Percentiles rank a stretch among this genome's conserved stretches.
Evolutionary conservation across 2,888 invertebrate species (phyloP).

Genomic region (Tromatobia lineatoria): DNA sequence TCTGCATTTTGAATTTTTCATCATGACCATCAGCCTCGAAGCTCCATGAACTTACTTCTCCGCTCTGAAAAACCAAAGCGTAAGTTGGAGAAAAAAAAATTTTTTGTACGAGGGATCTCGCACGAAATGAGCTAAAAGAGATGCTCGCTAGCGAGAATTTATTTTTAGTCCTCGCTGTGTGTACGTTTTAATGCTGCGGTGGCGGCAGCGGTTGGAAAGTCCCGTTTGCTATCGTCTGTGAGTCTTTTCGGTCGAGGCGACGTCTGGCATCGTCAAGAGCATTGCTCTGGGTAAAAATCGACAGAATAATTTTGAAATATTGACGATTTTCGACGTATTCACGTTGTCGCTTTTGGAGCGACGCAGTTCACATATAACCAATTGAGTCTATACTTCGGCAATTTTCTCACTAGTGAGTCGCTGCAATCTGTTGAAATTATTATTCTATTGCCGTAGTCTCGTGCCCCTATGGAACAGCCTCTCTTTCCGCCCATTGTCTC

Average conservation of each 20-base stretch:
- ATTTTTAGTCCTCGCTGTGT: conserved; percentile 55
- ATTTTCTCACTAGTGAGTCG: conserved; percentile 51
- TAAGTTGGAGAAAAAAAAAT: conserved; percentile 6
- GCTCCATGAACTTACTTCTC: conserved; percentile 17
- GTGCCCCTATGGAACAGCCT: conserved; percentile 14
- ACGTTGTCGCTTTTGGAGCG: neutral
- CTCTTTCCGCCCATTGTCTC: conserved; percentile 59
- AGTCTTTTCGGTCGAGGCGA: conserved; percentile 19
- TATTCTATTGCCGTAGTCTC: conserved; percentile 58
- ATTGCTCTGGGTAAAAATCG: neutral
- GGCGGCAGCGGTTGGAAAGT: conserved; percentile 37
- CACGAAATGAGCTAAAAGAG: conserved; percentile 23
- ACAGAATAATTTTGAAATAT: conserved; percentile 14
- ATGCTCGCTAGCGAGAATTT: conserved; percentile 46
- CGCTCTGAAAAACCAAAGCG: neutral
- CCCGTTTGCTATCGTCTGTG: conserved; percentile 36
- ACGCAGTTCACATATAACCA: neutral
- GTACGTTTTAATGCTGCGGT: neutral
- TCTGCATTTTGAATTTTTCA: neutral
- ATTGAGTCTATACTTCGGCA: neutral
- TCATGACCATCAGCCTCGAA: neutral
- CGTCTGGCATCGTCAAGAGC: neutral
- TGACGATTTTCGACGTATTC: conserved; percentile 14
- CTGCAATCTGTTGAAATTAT: conserved; percentile 61
- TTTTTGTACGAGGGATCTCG: conserved; percentile 32